Conservation (phyloP, 2,888 invertebrate genomes). For the Eucriotettix oculatus region DNA sequence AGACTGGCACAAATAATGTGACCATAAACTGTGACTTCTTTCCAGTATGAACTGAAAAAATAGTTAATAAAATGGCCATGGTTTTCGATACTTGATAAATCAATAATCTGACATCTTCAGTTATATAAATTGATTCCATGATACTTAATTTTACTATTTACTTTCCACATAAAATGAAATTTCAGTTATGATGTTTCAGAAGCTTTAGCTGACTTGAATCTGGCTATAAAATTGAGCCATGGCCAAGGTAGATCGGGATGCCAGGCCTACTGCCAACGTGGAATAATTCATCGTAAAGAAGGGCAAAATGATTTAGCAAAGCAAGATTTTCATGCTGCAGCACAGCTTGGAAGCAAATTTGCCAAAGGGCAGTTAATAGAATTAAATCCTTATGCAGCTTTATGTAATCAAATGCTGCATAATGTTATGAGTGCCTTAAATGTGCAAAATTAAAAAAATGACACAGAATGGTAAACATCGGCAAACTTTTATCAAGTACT, state of each 20-base stretch:
- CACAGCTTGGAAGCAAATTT: conserved; percentile 68
- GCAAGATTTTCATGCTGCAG: conserved; percentile 60
- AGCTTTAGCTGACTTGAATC: conserved; percentile 57
- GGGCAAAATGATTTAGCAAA: conserved; percentile 53
- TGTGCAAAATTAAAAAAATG: too few species aligned
- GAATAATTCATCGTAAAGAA: conserved; percentile 52
- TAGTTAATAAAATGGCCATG: background rate
- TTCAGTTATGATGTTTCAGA: conserved; percentile 28
- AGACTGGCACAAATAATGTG: too few species aligned
- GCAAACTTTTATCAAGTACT: too few species aligned
- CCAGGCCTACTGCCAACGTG: conserved; percentile 72
- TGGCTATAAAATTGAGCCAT: conserved; percentile 47
- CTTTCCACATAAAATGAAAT: background rate
- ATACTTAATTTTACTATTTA: too few species aligned
- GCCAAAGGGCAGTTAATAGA: conserved; percentile 72
- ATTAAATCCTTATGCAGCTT: conserved; percentile 85
- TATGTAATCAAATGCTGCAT: conserved; percentile 86
- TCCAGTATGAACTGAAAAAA: background rate
- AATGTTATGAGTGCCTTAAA: conserved; percentile 41
- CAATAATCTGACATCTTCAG: too few species aligned
- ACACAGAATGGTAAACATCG: too few species aligned
- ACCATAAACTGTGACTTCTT: too few species aligned
- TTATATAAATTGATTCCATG: too few species aligned
- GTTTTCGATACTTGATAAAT: too few species aligned
- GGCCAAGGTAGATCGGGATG: conserved; percentile 46